Percentiles rank a stretch among this genome's conserved stretches.
These are phyloP conservation scores for Corvus hawaiiensis DNA, from an alignment of 2,113 vertebrate genomes.

Conservation along the genomic window DNA sequence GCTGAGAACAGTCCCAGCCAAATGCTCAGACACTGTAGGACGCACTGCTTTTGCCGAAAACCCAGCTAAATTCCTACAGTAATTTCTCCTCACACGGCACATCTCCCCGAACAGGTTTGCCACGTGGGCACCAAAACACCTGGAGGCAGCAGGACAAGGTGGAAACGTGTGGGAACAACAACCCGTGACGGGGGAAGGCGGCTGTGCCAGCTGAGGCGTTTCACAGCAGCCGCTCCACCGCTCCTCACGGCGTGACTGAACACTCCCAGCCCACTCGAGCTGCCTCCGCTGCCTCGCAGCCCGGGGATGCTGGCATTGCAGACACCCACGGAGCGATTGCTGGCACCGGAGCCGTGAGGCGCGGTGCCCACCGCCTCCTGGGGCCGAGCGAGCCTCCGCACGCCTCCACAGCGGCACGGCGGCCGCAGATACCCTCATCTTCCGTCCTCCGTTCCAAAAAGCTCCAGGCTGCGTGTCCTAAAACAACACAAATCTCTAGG, in stretches of 20 bases:
- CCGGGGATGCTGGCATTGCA: accelerated
- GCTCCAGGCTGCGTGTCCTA: not conserved
- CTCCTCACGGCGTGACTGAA: accelerated
- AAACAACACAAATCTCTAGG: no score
- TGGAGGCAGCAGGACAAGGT: not conserved
- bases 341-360: not conserved
- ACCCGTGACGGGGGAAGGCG: accelerated
- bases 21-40: accelerated
- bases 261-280: accelerated
- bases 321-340: accelerated
- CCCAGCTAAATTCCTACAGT: not conserved
- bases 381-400: not conserved
- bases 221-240: not conserved
- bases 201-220: accelerated
- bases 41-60: not conserved
- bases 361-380: not conserved
- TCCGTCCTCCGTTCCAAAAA: not conserved
- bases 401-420: not conserved
- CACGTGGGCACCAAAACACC: not conserved
- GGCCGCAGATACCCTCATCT: accelerated
- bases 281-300: not conserved
- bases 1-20: accelerated
- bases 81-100: accelerated
- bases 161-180: not conserved
- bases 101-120: not conserved